Evolutionary conservation across 2,888 invertebrate species (phyloP), one percentile per base, ranked within the genome.

Genomic region (Chydorus sphaericus): DNA sequence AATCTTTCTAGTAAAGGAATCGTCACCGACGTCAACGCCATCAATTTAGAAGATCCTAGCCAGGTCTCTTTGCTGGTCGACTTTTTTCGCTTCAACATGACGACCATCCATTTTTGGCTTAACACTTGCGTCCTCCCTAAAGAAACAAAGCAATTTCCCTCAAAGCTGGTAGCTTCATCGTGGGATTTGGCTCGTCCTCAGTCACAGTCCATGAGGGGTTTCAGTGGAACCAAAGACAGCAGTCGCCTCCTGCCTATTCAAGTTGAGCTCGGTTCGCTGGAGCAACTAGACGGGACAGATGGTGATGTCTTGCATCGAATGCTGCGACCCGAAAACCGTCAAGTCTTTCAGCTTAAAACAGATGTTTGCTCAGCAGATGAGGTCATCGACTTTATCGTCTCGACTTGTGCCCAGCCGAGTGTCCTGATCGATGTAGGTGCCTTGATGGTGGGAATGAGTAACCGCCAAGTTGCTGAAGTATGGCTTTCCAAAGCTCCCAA

Each of bases 191-290:
- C 54, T 3, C 50, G 59, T 29, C 52, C 33, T 4, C 16, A 30
- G 14, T 14, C 4, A 1, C 50, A 54, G n/a, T 39, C 57, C 10
- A 56, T 54, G 5, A 59, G 59, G 2, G 61, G 61, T 6, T 61
- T 61, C 26, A 60, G 60, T 31, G 61, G 61, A n/a, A 61, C 61
- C 10, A 61, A 61, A 29, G 61, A 61, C 33, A 50, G 60, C 0
- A 29, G 48, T 10, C n/a, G 49, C 4, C 29, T 61, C 2, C 51
- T 61, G 8, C 61, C 61, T 3, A 39, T 18, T 4, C 31, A 51
- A 16, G 59, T 61, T 28, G 6, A 14, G 4, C 39, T 55, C 10
- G 61, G 39, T 7, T 16, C 59, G 31, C 33, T 61, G 33, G 16
- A 33, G 7, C 50, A 58, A 28, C 54, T 61, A 8, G 8, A 49